Percentiles rank a stretch among this genome's conserved stretches.
These are phyloP conservation scores for Cephus spinipes DNA, from an alignment of 2,888 invertebrate species.

Conservation along the genomic window DNA sequence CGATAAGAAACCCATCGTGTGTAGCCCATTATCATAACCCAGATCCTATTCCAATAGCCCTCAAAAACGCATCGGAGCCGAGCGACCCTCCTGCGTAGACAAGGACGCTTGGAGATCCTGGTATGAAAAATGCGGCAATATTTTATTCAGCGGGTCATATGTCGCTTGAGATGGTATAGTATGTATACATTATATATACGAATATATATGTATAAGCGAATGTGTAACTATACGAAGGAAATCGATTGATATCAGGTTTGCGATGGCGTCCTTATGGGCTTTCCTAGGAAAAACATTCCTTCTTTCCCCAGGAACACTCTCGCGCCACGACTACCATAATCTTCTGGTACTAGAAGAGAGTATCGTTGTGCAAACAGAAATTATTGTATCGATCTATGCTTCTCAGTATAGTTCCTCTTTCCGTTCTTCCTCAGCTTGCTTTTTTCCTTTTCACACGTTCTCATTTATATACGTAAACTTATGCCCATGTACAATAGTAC, in stretches of 20 bases:
- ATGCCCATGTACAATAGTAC: neutral
- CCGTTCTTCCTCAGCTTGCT: neutral
- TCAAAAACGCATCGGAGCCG: conserved; percentile 1
- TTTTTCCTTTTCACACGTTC: too few species aligned
- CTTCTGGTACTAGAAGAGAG: neutral
- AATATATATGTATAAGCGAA: neutral
- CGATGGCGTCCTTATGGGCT: neutral
- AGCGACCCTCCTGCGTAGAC: neutral
- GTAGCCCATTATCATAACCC: conserved; percentile 7
- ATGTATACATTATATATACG: neutral
- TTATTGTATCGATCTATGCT: neutral
- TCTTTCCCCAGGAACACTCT: neutral
- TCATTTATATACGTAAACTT: neutral
- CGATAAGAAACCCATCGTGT: conserved; percentile 3
- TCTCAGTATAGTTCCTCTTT: neutral
- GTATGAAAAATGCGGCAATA: conserved; percentile 2
- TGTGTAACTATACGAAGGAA: neutral
- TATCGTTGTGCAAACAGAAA: neutral
- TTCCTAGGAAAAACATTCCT: neutral
- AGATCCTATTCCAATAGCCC: conserved; percentile 4
- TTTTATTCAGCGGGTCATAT: conserved; percentile 6
- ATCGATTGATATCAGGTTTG: neutral
- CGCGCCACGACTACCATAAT: neutral
- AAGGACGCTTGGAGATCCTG: neutral
- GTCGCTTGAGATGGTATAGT: neutral